Conservation (phyloP, 2,113 vertebrate species). For the Dolichotis patagonum region DNA sequence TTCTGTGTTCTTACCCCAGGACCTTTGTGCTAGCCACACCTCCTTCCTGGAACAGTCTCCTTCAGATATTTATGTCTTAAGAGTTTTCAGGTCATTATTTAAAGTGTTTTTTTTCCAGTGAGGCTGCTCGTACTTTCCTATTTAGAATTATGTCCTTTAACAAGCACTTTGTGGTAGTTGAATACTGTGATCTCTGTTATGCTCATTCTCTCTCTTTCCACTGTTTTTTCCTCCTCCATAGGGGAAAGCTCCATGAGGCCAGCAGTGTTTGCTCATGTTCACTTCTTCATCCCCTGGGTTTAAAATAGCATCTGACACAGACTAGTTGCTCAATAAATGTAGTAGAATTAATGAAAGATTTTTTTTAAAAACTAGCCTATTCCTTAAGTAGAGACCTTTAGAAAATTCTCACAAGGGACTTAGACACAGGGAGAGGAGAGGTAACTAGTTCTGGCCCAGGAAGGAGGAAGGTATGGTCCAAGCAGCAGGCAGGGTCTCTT, state of each 20-base stretch:
- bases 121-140: background rate
- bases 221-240: background rate
- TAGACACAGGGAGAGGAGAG: background rate
- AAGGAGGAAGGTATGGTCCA: background rate
- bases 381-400: background rate
- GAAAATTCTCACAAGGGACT: background rate
- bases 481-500: background rate
- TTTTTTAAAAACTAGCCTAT: background rate
- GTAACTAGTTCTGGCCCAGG: background rate
- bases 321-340: background rate
- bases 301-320: background rate
- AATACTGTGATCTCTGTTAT: fast-evolving
- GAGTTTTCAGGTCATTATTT: background rate
- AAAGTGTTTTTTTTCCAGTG: background rate
- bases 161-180: background rate
- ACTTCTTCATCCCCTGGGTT: background rate
- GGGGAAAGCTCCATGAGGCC: background rate
- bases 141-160: background rate
- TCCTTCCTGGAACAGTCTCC: background rate
- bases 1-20: background rate
- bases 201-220: background rate
- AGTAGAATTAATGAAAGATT: background rate
- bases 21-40: background rate
- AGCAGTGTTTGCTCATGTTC: background rate
- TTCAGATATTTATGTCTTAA: background rate